Evolutionary conservation across 2,888 invertebrate species (phyloP), one percentile per base, ranked within the genome.

Genomic region (Pseudoips prasinana): DNA sequence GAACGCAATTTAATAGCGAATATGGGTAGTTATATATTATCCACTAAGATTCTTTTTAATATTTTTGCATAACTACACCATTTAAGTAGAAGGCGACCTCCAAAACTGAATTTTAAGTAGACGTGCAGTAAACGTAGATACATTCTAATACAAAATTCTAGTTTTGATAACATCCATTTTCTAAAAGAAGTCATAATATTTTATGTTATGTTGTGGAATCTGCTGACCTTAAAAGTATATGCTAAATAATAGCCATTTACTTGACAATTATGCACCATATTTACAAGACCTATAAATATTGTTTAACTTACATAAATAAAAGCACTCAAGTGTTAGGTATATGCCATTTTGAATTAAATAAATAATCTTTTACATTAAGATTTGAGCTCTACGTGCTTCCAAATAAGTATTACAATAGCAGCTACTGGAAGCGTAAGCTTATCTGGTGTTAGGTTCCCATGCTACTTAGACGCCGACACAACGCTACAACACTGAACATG

Each of bases 1-100:
- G 76, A 74, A 74, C 76, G 78, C 72, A 82, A 83, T 79, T 83
- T 78, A 66, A 64, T 66, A 70, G 77, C 68, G 64, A 69, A 81
- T 84, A 86, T 85, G 79, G 67, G 80, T 66, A 55, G 69, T 67
- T 59, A 72, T 62, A 56, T 62, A 67, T 78, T 81, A 84, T 73
- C 64, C 54, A 64, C 73, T 76, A n/a, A n/a, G n/a, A n/a, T n/a
- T 14, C 81, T 76, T 78, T 74, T 74, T 70, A 66, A 73, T 75
- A 71, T 68, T 53, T 62, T 58, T 52, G 45, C 61, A 55, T 62
- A 64, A 50, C 48, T 36, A 51, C 39, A 44, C 30, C 55, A 60
- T 75, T 73, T 73, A 67, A 64, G 70, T 70, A 76, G 75, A 74
- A 62, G 75, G 54, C 57, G 73, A 66, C 81, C 82, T 79, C 70